phyloP scores from a whole-genome alignment of 2,113 vertebrate species.

The Amblyornis subalaris region DNA sequence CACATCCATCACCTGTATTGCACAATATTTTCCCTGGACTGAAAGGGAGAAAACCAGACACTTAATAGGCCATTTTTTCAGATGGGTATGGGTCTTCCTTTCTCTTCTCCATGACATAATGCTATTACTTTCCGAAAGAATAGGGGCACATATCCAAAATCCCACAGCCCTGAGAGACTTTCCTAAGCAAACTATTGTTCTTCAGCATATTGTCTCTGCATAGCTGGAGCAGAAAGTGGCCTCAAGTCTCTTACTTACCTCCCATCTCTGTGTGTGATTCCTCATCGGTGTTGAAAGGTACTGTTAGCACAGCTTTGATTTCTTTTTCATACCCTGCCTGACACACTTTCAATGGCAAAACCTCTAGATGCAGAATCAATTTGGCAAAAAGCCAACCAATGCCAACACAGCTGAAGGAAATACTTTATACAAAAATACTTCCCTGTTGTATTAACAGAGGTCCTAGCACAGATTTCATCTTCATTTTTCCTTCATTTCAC shows the following conservation, averaged over 20 bases:
- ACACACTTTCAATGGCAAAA: not conserved
- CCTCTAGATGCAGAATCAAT: not conserved
- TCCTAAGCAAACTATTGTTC: not conserved
- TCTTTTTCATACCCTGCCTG: not conserved
- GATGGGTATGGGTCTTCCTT: not conserved
- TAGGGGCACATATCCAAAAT: not conserved
- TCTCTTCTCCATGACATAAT: not conserved
- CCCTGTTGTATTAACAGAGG: not conserved
- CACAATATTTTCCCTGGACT: not conserved
- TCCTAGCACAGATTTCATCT: not conserved
- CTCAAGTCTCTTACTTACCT: not conserved
- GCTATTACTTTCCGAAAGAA: not conserved
- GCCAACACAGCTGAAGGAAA: not conserved
- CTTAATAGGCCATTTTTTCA: not conserved
- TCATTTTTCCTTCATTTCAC: not conserved
- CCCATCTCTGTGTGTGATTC: not conserved
- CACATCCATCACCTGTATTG: not conserved
- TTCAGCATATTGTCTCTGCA: not conserved
- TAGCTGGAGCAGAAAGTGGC: not conserved
- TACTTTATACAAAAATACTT: not conserved
- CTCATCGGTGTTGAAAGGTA: not conserved
- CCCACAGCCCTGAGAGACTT: not conserved
- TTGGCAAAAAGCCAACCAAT: not conserved
- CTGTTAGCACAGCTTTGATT: not conserved
- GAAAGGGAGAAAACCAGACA: not conserved